Evolutionary conservation across 2,797 vertebrate species (phyloP).

Genomic region (Mus minutoides): DNA sequence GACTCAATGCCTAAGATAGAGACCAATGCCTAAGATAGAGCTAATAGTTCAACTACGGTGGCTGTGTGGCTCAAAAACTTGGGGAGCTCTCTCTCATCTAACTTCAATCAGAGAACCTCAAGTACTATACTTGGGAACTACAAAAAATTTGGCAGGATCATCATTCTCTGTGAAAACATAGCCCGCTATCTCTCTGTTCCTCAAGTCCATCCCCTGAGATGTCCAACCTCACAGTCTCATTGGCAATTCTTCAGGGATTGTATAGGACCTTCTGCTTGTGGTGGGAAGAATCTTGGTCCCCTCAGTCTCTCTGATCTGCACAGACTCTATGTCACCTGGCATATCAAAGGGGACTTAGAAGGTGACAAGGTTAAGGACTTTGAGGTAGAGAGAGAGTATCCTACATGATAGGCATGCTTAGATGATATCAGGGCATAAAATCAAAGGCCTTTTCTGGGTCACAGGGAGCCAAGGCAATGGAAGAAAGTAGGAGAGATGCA

Average conservation of each 20-base stretch:
- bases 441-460: neutral
- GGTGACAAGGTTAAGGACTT: neutral
- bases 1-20: neutral
- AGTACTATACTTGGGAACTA: neutral
- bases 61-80: neutral
- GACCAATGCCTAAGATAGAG: too few relatives aligned
- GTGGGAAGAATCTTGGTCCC: neutral
- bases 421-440: neutral
- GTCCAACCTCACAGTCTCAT: neutral
- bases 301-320: neutral
- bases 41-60: neutral
- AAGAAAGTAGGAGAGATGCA: neutral
- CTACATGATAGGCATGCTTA: neutral
- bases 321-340: neutral
- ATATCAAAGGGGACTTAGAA: neutral
- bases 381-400: neutral
- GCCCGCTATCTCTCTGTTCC: neutral
- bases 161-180: neutral
- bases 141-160: neutral
- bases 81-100: neutral
- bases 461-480: neutral
- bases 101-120: neutral
- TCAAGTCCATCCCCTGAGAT: neutral
- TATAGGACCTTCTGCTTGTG: neutral
- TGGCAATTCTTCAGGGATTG: neutral